These are phyloP conservation scores for Micromys minutus DNA, from an alignment of 2,113 vertebrate species.

Conservation along the genomic window DNA sequence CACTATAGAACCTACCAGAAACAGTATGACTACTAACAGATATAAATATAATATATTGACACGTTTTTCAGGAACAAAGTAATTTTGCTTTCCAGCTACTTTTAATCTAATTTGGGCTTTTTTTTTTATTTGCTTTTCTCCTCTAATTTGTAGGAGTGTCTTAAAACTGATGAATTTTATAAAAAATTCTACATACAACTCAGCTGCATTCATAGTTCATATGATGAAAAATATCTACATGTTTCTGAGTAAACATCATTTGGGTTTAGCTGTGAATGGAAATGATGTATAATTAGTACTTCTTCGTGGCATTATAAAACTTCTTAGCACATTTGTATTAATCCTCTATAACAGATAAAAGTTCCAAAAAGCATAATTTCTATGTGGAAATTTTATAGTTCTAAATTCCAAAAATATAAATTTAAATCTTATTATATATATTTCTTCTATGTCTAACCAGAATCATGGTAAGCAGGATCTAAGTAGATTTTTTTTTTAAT, in stretches of 20 bases:
- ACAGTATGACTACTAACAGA: slow-evolving; percentile 35
- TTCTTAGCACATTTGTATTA: slow-evolving; percentile 86
- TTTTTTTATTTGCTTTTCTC: slow-evolving; percentile 4
- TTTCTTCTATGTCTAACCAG: too few species aligned
- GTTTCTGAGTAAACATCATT: slow-evolving; percentile 80
- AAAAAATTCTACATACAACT: slow-evolving; percentile 75
- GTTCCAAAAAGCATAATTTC: slow-evolving; percentile 81
- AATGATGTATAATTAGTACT: slow-evolving; percentile 86
- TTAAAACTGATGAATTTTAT: slow-evolving; percentile 53
- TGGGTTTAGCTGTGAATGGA: slow-evolving; percentile 82
- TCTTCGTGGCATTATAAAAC: slow-evolving; percentile 87
- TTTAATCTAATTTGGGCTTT: slow-evolving; percentile 53
- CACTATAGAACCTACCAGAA: slow-evolving; percentile 38
- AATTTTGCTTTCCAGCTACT: slow-evolving; percentile 27
- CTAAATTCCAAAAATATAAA: slow-evolving; percentile 82
- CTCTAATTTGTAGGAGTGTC: not conserved
- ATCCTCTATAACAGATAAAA: slow-evolving; percentile 82
- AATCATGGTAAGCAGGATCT: slow-evolving; percentile 29
- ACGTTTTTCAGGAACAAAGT: slow-evolving; percentile 37
- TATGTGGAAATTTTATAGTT: slow-evolving; percentile 79
- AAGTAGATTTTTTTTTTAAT: slow-evolving; percentile 72
- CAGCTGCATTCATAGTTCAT: slow-evolving; percentile 75
- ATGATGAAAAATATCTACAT: slow-evolving; percentile 82
- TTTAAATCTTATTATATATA: slow-evolving; percentile 75
- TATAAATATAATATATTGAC: slow-evolving; percentile 48